A percentile compares a stretch with the other conserved stretches of the same genome.
These are phyloP conservation scores for Callospermophilus lateralis DNA, from an alignment of 2,113 vertebrate species.

Conservation along the genomic window DNA sequence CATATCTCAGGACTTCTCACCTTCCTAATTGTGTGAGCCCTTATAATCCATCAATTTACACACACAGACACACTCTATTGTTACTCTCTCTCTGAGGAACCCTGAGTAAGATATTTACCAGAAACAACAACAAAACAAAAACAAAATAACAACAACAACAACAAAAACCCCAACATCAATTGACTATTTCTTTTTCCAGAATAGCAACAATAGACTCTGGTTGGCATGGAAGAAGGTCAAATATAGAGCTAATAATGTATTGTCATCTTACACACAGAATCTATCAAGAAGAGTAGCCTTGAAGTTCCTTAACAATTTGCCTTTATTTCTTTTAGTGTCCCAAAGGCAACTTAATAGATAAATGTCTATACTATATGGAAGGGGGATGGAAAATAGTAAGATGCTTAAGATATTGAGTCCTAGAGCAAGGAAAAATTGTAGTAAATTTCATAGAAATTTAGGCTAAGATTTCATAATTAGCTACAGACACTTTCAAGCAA, in stretches of 20 bases:
- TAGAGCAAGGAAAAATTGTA: not conserved
- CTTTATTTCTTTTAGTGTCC: not conserved
- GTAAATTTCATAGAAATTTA: conserved; percentile 41
- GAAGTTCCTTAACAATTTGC: not conserved
- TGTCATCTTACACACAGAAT: not conserved
- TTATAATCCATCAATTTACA: not conserved
- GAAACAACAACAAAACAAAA: not conserved
- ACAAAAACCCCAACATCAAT: not conserved
- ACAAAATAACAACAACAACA: too few species aligned
- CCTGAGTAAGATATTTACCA: not conserved
- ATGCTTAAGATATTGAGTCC: not conserved
- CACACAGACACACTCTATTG: not conserved
- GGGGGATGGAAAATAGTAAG: not conserved
- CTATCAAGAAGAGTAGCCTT: not conserved
- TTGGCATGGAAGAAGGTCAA: not conserved
- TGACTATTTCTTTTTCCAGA: not conserved
- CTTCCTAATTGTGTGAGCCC: not conserved
- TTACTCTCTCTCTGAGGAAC: not conserved
- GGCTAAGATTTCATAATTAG: conserved; percentile 9
- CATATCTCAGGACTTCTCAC: not conserved
- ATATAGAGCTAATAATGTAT: not conserved
- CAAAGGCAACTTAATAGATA: conserved; percentile 1
- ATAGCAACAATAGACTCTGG: not conserved
- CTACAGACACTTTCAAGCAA: not conserved
- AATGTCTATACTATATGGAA: not conserved